These are phyloP conservation scores for Struthidea cinerea DNA, from an alignment of 2,113 vertebrate genomes.

Conservation along the genomic window DNA sequence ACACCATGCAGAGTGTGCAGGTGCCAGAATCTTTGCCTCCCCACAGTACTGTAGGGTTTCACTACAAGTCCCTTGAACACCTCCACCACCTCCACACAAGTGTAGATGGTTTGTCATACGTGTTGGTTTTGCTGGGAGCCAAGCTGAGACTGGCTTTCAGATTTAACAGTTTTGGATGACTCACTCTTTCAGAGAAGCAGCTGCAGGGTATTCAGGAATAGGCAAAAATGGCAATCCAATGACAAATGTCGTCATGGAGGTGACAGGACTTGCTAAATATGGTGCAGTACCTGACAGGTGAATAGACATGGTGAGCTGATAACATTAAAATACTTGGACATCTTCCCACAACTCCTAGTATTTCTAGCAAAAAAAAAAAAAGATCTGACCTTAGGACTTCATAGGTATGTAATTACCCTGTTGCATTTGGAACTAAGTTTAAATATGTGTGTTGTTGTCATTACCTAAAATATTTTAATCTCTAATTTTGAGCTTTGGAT, in stretches of 20 bases:
- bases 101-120: background rate
- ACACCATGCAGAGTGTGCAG: background rate
- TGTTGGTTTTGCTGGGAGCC: constrained; percentile 16
- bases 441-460: background rate
- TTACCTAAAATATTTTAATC: background rate
- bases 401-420: background rate
- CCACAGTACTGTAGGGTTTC: background rate
- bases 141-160: background rate
- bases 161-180: constrained; percentile 21
- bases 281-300: background rate
- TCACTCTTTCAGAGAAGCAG: constrained; percentile 26
- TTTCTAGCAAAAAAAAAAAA: background rate
- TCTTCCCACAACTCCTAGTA: background rate
- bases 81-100: background rate
- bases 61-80: background rate
- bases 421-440: background rate
- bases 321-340: background rate
- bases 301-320: background rate
- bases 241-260: rapidly evolving
- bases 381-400: background rate
- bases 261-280: constrained; percentile 8
- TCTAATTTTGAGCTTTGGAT: background rate
- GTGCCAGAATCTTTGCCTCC: background rate
- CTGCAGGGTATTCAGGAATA: background rate
- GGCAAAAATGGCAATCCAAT: background rate